Evolutionary conservation across 2,797 vertebrate species (phyloP).

Genomic region (Apodemus agrarius): DNA sequence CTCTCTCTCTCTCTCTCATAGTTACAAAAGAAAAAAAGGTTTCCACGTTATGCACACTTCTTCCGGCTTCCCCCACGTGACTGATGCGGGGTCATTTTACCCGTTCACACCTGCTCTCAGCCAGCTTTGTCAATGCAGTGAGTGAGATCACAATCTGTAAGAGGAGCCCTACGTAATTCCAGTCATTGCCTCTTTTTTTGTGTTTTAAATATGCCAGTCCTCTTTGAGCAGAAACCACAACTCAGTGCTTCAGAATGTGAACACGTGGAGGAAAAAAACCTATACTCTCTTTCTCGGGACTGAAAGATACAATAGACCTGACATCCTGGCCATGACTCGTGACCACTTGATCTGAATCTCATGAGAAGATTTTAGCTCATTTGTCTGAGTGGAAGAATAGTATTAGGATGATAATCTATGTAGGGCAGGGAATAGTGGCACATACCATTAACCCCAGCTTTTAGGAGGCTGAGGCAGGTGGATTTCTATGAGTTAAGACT

Average conservation of each 20-base stretch:
- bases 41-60: constrained; percentile 52
- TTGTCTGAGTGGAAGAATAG: constrained; percentile 10
- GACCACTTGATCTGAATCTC: constrained; percentile 51
- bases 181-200: constrained; percentile 41
- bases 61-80: constrained; percentile 59
- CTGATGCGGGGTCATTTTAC: constrained; percentile 75
- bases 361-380: constrained; percentile 23
- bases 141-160: constrained; percentile 43
- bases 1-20: constrained; percentile 48
- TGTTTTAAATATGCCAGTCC: constrained; percentile 8
- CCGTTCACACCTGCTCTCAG: constrained; percentile 79
- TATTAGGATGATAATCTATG: background rate
- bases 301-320: constrained; percentile 41
- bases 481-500: background rate
- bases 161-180: constrained; percentile 65
- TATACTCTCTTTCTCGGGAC: constrained; percentile 58
- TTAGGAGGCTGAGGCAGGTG: background rate
- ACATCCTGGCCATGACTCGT: constrained; percentile 64
- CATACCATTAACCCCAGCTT: background rate
- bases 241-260: background rate
- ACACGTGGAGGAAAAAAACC: constrained; percentile 27
- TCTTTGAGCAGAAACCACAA: constrained; percentile 25
- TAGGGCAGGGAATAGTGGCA: background rate
- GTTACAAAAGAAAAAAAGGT: constrained; percentile 66
- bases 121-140: constrained; percentile 62